Evolutionary conservation across 2,113 vertebrate genomes (phyloP).

Genomic region (Zootoca vivipara): DNA sequence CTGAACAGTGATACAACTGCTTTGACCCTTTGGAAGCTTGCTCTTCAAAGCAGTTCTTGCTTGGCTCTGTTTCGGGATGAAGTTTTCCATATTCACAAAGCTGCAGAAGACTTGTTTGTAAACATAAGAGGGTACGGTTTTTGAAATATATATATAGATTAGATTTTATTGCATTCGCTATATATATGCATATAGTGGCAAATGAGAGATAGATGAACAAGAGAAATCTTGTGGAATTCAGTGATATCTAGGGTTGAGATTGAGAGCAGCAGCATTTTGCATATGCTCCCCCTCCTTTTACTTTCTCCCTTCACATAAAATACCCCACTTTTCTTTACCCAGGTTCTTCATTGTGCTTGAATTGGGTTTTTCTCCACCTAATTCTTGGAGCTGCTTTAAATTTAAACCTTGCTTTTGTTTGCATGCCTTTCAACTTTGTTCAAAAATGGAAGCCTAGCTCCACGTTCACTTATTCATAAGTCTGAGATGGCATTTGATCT

Average conservation of each 20-base stretch:
- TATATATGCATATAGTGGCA: background rate
- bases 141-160: background rate
- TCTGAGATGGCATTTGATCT: background rate
- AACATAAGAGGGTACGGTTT: constrained; percentile 91
- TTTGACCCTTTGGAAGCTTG: constrained; percentile 95
- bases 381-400: background rate
- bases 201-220: background rate
- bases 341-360: background rate
- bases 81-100: constrained; percentile 98
- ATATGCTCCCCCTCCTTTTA: background rate
- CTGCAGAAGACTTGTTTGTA: constrained; percentile 96
- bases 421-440: background rate
- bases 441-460: background rate
- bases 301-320: background rate
- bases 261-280: background rate
- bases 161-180: background rate
- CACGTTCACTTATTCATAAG: background rate
- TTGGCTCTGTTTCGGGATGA: constrained; percentile 96
- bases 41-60: constrained; percentile 97
- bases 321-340: background rate
- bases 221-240: background rate
- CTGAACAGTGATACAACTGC: constrained; percentile 93
- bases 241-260: background rate
- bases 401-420: background rate
- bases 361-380: no score